Evolutionary conservation across 2,113 vertebrate species (phyloP).

Genomic region (Neopipo cinnamomea): DNA sequence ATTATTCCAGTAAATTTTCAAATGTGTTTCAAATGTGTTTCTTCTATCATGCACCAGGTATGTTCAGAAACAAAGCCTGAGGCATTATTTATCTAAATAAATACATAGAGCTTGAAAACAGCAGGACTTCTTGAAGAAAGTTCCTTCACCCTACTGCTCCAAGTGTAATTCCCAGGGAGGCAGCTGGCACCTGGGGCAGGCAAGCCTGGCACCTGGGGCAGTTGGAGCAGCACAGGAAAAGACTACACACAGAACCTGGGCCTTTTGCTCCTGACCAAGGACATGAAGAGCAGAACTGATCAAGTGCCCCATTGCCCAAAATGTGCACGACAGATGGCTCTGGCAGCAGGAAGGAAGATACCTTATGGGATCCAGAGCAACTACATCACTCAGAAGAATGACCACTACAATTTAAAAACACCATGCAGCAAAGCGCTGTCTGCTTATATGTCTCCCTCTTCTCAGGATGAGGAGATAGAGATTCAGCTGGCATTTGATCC

Average conservation of each 20-base stretch:
- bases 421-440: neutral
- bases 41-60: neutral
- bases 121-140: neutral
- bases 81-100: neutral
- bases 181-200: neutral
- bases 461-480: neutral
- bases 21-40: neutral
- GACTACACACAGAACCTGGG: neutral
- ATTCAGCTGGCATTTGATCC: neutral
- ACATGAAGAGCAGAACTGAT: neutral
- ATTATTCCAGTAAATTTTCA: neutral
- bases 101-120: neutral
- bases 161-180: neutral
- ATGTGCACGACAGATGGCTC: neutral
- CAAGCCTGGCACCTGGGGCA: neutral
- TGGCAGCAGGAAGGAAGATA: neutral
- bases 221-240: neutral
- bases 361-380: neutral
- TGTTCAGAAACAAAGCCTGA: neutral
- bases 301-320: neutral
- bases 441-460: neutral
- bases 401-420: neutral
- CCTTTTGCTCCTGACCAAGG: neutral
- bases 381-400: neutral
- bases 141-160: neutral